Conservation (phyloP, 2,113 vertebrate genomes). For the Pithys albifrons region DNA sequence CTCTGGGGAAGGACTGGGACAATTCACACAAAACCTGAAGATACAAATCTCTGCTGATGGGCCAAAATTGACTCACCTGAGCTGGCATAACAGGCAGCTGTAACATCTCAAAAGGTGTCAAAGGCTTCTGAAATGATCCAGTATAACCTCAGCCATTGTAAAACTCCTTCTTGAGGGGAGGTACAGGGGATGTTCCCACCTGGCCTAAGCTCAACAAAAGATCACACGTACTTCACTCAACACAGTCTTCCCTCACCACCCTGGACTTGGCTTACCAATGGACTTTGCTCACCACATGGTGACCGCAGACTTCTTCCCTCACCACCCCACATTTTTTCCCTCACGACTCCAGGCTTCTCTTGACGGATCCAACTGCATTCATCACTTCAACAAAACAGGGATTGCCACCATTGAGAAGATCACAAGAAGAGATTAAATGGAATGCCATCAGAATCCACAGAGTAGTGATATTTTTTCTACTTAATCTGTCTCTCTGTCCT, state of each 20-base stretch:
- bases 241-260: neutral
- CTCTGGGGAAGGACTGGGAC: neutral
- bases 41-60: neutral
- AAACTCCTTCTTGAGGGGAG: neutral
- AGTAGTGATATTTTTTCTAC: neutral
- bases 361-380: neutral
- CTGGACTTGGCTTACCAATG: neutral
- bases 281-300: neutral
- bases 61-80: neutral
- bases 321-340: neutral
- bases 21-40: neutral
- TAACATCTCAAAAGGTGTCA: neutral
- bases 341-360: neutral
- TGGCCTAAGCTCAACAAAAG: neutral
- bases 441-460: neutral
- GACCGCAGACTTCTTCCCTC: neutral
- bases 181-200: neutral
- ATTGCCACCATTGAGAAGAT: neutral
- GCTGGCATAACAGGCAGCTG: neutral
- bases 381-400: neutral
- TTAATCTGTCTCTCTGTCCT: neutral
- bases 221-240: neutral
- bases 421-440: neutral
- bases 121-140: neutral
- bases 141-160: neutral